A percentile compares a stretch with the other conserved stretches of the same genome.
Evolutionary conservation across 2,888 invertebrate genomes (phyloP).

Genomic region (Sinhomidia bicolor): DNA sequence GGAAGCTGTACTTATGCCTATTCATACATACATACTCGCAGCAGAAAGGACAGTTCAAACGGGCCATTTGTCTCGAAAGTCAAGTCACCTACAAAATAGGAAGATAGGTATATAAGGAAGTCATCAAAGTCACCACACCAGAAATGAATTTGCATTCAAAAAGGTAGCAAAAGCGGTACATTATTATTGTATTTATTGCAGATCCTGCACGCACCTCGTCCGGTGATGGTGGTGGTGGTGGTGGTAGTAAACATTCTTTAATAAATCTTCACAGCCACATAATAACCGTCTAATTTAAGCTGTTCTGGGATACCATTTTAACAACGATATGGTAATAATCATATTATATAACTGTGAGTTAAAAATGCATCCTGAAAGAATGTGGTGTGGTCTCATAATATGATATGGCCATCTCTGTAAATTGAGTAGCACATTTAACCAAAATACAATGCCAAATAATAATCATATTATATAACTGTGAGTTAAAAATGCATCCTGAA

Average conservation of each 20-base stretch:
- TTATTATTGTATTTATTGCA: no score
- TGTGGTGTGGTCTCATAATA: neutral
- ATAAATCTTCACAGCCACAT: no score
- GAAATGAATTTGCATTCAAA: slow-evolving; percentile 19
- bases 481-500: neutral
- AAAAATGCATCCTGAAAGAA: neutral
- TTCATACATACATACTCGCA: neutral
- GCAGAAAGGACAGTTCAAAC: no score
- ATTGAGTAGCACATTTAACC: no score
- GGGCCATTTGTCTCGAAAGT: no score
- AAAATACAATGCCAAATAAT: no score
- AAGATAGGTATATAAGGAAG: slow-evolving; percentile 42
- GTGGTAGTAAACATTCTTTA: neutral
- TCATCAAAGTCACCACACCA: slow-evolving; percentile 14
- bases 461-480: neutral
- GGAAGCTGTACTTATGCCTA: slow-evolving; percentile 11
- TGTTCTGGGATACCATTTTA: no score
- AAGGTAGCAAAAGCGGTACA: neutral
- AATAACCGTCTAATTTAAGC: no score
- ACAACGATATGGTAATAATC: neutral
- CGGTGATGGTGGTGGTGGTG: neutral
- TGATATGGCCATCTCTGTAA: no score
- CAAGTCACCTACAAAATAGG: slow-evolving; percentile 25
- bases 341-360: neutral
- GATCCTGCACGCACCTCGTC: neutral